These are phyloP conservation scores for Bicyclus anynana DNA, from an alignment of 1,140 invertebrate genomes.

Conservation along the genomic window DNA sequence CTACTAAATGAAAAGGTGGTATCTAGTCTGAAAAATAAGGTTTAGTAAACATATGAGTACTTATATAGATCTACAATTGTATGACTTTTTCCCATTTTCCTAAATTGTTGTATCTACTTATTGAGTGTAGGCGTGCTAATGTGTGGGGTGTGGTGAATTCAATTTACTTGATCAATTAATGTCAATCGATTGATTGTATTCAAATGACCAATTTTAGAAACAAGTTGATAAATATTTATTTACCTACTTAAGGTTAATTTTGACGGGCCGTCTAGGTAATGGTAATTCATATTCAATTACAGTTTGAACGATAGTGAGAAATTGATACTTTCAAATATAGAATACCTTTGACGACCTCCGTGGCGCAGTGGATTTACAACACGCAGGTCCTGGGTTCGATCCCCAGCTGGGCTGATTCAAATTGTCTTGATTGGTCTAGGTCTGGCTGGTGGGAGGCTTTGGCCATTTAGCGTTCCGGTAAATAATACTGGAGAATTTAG, in stretches of 20 bases:
- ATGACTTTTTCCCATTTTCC: neutral
- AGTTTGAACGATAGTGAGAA: neutral
- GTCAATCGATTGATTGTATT: slow-evolving; percentile 19
- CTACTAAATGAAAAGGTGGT: no score
- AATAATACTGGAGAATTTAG: no score
- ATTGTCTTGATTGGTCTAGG: no score
- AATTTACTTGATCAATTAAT: slow-evolving; percentile 17
- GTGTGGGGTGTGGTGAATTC: slow-evolving; percentile 17
- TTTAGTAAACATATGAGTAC: no score
- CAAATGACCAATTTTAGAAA: slow-evolving; percentile 14
- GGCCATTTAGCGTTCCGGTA: no score
- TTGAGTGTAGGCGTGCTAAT: slow-evolving; percentile 15
- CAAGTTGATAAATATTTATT: slow-evolving; percentile 8
- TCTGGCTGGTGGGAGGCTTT: no score
- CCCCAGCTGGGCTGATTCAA: no score
- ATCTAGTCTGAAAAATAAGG: no score
- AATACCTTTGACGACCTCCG: no score
- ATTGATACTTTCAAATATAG: neutral
- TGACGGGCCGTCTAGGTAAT: neutral
- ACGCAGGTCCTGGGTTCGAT: no score
- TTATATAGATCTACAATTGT: no score
- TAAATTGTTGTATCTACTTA: neutral
- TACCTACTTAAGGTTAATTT: slow-evolving; percentile 16
- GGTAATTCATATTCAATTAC: neutral
- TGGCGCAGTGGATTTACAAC: no score